Conservation (phyloP, 2,888 invertebrate species). For the Dryadula phaetusa region DNA sequence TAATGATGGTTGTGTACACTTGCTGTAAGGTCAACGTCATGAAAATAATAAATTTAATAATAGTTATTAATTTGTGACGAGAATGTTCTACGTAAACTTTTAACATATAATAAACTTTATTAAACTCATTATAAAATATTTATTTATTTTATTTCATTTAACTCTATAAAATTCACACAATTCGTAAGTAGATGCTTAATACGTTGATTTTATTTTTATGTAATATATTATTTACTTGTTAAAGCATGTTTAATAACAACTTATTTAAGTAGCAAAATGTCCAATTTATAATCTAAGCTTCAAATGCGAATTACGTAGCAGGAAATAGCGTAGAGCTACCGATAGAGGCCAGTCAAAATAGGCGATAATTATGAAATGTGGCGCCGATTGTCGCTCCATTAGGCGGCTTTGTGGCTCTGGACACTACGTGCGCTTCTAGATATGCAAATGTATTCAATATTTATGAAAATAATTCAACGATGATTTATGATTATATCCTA, state of each 20-base stretch:
- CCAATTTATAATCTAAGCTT: slow-evolving; percentile 26
- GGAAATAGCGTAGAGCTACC: slow-evolving; percentile 61
- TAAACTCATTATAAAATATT: no score
- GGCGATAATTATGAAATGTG: slow-evolving; percentile 82
- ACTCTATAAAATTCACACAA: neutral
- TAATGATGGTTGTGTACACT: slow-evolving; percentile 62
- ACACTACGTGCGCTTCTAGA: slow-evolving; percentile 65
- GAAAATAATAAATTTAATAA: slow-evolving; percentile 25
- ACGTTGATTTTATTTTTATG: neutral
- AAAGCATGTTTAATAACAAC: neutral
- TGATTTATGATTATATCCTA: slow-evolving; percentile 36
- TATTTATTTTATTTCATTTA: no score
- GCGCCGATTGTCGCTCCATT: slow-evolving; percentile 79
- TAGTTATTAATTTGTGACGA: no score
- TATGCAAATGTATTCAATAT: slow-evolving; percentile 67
- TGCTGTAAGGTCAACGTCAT: slow-evolving; percentile 46
- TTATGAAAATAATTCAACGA: slow-evolving; percentile 48
- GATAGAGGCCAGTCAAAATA: slow-evolving; percentile 80
- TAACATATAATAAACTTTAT: no score
- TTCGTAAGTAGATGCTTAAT: no score
- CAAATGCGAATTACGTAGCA: slow-evolving; percentile 56
- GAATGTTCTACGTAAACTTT: no score
- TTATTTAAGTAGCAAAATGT: neutral
- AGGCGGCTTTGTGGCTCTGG: slow-evolving; percentile 72
- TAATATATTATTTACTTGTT: neutral